phyloP scores from a whole-genome alignment of 2,113 vertebrate genomes.

The Psettodes erumei region DNA sequence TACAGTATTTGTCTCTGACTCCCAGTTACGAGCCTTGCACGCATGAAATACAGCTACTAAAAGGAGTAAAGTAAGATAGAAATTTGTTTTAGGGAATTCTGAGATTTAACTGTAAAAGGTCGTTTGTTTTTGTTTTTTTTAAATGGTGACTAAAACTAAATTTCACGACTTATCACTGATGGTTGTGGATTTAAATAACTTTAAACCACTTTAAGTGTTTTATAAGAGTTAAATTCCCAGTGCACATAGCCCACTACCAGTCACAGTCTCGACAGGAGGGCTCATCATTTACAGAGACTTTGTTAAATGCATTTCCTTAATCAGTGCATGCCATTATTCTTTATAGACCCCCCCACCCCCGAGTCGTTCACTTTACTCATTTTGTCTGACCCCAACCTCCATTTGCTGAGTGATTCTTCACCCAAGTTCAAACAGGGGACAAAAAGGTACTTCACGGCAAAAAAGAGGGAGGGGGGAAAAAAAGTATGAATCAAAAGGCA shows the following conservation, averaged over 20 bases:
- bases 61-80: conserved; percentile 1
- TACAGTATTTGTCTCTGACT: not conserved
- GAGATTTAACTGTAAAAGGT: not conserved
- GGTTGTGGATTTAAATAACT: not conserved
- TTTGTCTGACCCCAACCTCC: conserved; percentile 62
- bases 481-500: conserved; percentile 71
- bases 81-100: not conserved
- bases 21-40: not conserved
- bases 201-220: conserved; percentile 4
- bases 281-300: conserved; percentile 19
- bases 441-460: conserved; percentile 68
- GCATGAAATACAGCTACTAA: not conserved
- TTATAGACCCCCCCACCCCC: conserved; percentile 21
- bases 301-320: conserved; percentile 45
- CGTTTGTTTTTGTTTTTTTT: not conserved
- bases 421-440: conserved; percentile 72
- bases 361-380: conserved; percentile 49
- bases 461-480: conserved; percentile 18
- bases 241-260: not conserved
- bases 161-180: not conserved
- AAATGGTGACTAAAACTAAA: conserved; percentile 1
- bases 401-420: conserved; percentile 69
- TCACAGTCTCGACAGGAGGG: not conserved
- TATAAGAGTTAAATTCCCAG: not conserved
- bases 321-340: conserved; percentile 30